A percentile compares a stretch with the other conserved stretches of the same genome.
Conservation (phyloP, 2,888 invertebrate species). For the Cataglyphis livida region DNA sequence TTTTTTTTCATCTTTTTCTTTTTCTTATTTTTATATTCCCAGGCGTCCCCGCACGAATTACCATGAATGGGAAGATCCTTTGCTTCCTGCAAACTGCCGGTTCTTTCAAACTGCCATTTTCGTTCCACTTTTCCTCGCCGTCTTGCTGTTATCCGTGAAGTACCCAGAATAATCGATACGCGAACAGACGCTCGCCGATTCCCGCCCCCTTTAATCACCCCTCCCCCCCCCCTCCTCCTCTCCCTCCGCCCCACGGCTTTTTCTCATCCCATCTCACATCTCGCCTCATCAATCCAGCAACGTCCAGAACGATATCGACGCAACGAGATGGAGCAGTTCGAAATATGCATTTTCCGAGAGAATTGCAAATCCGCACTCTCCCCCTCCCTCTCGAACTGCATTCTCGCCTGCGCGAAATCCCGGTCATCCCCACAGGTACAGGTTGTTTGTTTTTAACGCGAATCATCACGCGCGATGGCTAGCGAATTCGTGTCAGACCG, state of each 20-base stretch:
- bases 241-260: constrained; percentile 36
- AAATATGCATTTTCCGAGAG: constrained; percentile 47
- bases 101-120: constrained; percentile 63
- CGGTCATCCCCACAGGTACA: constrained; percentile 15
- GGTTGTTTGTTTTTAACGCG: constrained; percentile 26
- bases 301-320: constrained; percentile 35
- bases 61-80: constrained; percentile 57
- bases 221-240: constrained; percentile 46
- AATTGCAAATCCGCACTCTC: constrained; percentile 40
- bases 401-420: constrained; percentile 17
- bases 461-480: constrained; percentile 15
- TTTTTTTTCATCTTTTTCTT: not conserved
- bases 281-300: not conserved
- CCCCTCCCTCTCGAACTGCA: not conserved
- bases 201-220: constrained; percentile 26
- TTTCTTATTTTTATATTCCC: not conserved
- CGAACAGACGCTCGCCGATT: constrained; percentile 37
- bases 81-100: constrained; percentile 57
- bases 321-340: constrained; percentile 27
- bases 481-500: constrained; percentile 43
- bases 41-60: not conserved
- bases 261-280: constrained; percentile 38
- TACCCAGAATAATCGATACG: constrained; percentile 63
- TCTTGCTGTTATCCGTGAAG: constrained; percentile 53
- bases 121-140: constrained; percentile 69